Evolutionary conservation across 2,113 vertebrate genomes (phyloP).

Genomic region (Pionites leucogaster): DNA sequence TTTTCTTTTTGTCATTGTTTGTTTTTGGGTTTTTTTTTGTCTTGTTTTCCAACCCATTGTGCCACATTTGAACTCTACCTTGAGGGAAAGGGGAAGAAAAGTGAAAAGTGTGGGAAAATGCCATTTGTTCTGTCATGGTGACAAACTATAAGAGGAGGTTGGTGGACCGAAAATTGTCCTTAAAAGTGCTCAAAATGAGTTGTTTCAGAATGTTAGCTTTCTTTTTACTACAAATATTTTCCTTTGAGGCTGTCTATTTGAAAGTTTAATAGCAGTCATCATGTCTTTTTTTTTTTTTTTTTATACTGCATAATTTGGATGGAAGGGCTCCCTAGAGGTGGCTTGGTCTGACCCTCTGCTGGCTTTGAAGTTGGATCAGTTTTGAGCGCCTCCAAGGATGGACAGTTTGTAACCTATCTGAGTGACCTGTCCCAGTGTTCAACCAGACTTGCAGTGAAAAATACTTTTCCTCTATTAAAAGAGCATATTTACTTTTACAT

Average conservation of each 20-base stretch:
- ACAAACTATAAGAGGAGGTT: background rate
- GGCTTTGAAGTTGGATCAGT: background rate
- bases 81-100: background rate
- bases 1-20: background rate
- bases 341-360: background rate
- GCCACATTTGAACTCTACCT: background rate
- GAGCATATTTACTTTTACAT: background rate
- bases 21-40: background rate
- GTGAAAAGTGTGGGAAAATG: background rate
- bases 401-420: background rate
- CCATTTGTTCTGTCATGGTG: background rate
- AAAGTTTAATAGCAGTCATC: background rate
- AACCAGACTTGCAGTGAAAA: fast-evolving
- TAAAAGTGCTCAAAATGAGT: background rate
- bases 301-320: background rate
- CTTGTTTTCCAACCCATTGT: fast-evolving
- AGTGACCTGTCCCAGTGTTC: background rate
- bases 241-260: background rate
- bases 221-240: background rate
- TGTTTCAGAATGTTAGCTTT: background rate
- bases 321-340: background rate
- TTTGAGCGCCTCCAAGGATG: background rate
- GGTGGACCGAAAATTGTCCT: background rate
- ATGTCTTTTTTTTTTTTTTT: background rate
- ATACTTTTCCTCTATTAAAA: background rate